Percentiles rank a stretch among this genome's conserved stretches.
Conservation (phyloP, 2,113 vertebrate genomes). For the Ellobius talpinus region DNA sequence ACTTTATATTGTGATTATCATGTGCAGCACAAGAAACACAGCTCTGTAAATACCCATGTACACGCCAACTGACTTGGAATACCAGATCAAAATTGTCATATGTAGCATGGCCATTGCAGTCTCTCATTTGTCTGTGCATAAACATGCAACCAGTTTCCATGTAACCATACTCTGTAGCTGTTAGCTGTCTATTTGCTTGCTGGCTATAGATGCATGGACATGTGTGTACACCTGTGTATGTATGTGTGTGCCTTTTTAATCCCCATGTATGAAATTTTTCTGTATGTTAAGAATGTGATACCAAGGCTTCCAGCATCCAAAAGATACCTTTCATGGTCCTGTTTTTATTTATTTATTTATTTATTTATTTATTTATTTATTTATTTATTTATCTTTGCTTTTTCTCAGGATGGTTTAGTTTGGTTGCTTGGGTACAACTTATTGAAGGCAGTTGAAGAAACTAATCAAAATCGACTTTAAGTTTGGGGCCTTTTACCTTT, state of each 20-base stretch:
- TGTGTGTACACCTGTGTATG: neutral
- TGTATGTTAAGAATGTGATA: slow-evolving; percentile 65
- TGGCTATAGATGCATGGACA: neutral
- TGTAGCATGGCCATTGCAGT: neutral
- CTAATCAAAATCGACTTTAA: slow-evolving; percentile 75
- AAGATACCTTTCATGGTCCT: slow-evolving; percentile 67
- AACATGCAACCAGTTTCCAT: neutral
- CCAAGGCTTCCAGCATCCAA: slow-evolving; percentile 55
- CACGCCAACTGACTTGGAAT: neutral
- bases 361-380: too few relatives aligned
- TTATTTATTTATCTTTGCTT: neutral
- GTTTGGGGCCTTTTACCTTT: slow-evolving; percentile 55
- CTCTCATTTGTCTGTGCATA: neutral
- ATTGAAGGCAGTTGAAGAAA: slow-evolving; percentile 77
- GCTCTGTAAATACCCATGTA: neutral
- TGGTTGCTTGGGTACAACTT: slow-evolving; percentile 72
- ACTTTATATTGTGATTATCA: neutral
- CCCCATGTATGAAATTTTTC: slow-evolving; percentile 33
- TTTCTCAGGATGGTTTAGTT: slow-evolving; percentile 76
- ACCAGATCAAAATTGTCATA: neutral
- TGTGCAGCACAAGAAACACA: neutral
- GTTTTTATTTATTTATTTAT: neutral
- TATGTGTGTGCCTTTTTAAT: neutral
- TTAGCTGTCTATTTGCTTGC: slow-evolving; percentile 5
- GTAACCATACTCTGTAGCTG: neutral